Evolutionary conservation across 2,888 invertebrate genomes (phyloP), one percentile per base, ranked within the genome.

Genomic region (Lasiommata megera): DNA sequence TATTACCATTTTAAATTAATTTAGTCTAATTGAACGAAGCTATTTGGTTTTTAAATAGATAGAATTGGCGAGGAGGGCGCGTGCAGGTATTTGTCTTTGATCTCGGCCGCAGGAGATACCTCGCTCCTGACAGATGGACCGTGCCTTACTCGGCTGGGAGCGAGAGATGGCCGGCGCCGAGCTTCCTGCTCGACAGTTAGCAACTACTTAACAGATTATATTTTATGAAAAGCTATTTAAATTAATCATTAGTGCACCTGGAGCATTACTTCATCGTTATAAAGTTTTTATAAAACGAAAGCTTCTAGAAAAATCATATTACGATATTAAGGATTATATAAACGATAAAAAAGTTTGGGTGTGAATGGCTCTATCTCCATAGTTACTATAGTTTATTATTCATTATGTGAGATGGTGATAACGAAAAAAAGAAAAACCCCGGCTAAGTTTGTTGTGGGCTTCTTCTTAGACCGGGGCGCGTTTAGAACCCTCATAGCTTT

Each of bases 1-100:
- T 77, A 76, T 73, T 67, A 68, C 72, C 65, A 79, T 76, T 77
- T 78, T 77, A 46, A 43, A 40, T 36, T 14, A 23, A 41, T 36
- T 47, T 23, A 43, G n/a, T 23, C 43, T 41, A 31, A 44, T 23
- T 14, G 23, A 43, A 28, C 53, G 43, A 17, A 43, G 31, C 52
- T 41, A 40, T 41, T 36, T 36, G 54, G 14, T 36, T 54, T 23
- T 31, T 11, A 46, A 12, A 46, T 14, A 31, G 29, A 6, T 16
- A 16, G 16, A 46, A 31, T 31, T 31, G 46, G 14, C 16, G 8
- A 1, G 18, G 7, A 7, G 7, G 9, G 6, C 14, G 14, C 46
- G 46, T 46, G 46, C 46, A 6, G 46, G 46, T 1, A 46, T 46
- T 6, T 29, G 1, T 12, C 46, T 46, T 46, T 31, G 46, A 46